Base-by-base conservation (phyloP, 2,797 vertebrate genomes). In the Steatocranus sp. region DNA sequence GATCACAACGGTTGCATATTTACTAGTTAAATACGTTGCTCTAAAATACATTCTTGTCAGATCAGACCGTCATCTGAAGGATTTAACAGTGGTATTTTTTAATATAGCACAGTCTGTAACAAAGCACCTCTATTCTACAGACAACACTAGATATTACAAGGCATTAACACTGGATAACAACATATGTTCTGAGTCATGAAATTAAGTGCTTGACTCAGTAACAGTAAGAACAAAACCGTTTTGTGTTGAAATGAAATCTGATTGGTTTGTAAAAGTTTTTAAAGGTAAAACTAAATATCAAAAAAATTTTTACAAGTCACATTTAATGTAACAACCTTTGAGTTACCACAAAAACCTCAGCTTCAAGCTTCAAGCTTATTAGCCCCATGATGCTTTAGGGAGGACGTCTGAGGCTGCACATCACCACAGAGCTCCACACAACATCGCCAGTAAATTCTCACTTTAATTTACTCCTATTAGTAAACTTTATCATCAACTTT, bases 1-100 rank as follows among this genome's bases (percentile, higher is more conserved):
- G 50, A 54, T 54, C 34, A 76, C 32, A 53, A 38, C 6, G 4
- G 32, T 76, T 49, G 70, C 43, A 74, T 76, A 36, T 68, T 68
- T 32, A 76, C 50, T 73, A 27, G 8, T 48, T 30, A 2, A 56
- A 38, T 76, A 50, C 1, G 17, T 83, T 61, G 12, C 41, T 70
- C 23, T 46, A 27, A 27, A 70, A 70, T 27, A 70, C 23, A 70
- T 46, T 75, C 4, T 11, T 27, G 46, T 46, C 63, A 23, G 34
- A 2, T 2, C 61, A 66, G 7, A 66, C 18, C 2, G 1, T 38
- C 36, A 68, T 68, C n/a, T 25, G 38, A 46, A 70, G 14, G 38
- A 43, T 70, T 68, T 43, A 27, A 27, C 14, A 70, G 66, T 27
- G 23, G 15, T 46, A 11, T 66, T 11, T 70, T 43, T 43, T 25